A percentile compares a stretch with the other conserved stretches of the same genome.
These are phyloP conservation scores for Callaeas wilsoni DNA, from an alignment of 2,113 vertebrate genomes.

Conservation along the genomic window DNA sequence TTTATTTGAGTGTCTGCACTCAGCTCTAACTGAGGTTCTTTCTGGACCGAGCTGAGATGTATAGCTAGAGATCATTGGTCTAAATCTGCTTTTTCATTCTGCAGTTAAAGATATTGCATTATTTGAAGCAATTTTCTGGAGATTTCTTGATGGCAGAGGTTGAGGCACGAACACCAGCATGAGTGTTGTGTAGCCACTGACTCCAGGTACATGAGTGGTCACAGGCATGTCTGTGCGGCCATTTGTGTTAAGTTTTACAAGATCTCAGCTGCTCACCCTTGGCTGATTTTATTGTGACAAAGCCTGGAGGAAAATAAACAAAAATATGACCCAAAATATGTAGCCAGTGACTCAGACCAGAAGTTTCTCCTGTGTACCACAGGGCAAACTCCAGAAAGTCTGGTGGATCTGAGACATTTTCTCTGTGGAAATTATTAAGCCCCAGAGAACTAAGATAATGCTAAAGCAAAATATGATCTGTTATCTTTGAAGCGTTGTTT, in stretches of 20 bases:
- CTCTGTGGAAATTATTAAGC: neutral
- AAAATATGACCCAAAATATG: neutral
- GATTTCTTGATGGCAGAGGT: neutral
- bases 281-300: neutral
- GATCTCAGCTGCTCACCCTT: neutral
- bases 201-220: neutral
- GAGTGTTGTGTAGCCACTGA: neutral
- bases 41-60: neutral
- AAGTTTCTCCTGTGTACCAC: neutral
- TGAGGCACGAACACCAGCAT: neutral
- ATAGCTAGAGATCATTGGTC: neutral
- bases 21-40: neutral
- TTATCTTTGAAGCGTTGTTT: slow-evolving; percentile 1
- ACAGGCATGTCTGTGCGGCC: neutral
- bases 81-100: neutral
- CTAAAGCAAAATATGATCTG: neutral
- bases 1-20: neutral
- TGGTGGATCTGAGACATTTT: neutral
- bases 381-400: neutral
- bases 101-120: neutral
- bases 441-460: neutral
- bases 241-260: neutral
- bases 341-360: neutral
- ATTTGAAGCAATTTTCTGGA: neutral
- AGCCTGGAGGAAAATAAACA: neutral